Conservation (phyloP, 1,140 invertebrate genomes). For the Watersipora subatra region DNA sequence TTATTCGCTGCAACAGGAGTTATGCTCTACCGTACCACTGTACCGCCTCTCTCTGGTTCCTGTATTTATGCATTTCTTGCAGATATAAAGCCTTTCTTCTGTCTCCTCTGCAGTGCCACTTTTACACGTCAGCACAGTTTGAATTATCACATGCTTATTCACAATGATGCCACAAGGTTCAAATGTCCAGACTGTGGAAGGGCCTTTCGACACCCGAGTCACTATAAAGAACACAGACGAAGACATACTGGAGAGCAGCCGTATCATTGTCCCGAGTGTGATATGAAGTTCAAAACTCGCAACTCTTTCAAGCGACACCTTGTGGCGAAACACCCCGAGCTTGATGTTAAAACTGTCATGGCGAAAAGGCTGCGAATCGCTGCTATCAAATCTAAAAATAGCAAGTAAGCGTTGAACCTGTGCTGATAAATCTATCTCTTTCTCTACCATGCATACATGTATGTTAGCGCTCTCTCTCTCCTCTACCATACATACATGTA, state of each 20-base stretch:
- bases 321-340: conserved; percentile 48
- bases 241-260: conserved; percentile 54
- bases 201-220: conserved; percentile 54
- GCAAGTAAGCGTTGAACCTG: no score
- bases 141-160: conserved; percentile 56
- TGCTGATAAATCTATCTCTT: no score
- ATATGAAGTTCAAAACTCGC: conserved; percentile 49
- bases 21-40: neutral
- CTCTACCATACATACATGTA: no score
- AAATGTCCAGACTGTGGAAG: conserved; percentile 51
- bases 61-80: conserved; percentile 13
- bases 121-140: conserved; percentile 54
- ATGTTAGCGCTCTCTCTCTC: no score
- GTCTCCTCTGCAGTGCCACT: conserved; percentile 49
- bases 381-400: no score
- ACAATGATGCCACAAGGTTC: conserved; percentile 52
- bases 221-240: conserved; percentile 53
- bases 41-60: neutral
- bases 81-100: conserved; percentile 54
- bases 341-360: no score
- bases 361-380: no score
- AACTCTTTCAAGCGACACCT: conserved; percentile 54
- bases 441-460: no score
- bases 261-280: conserved; percentile 52
- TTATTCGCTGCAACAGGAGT: no score